phyloP scores from a whole-genome alignment of 2,113 vertebrate genomes.

The Pelodiscus sinensis region DNA sequence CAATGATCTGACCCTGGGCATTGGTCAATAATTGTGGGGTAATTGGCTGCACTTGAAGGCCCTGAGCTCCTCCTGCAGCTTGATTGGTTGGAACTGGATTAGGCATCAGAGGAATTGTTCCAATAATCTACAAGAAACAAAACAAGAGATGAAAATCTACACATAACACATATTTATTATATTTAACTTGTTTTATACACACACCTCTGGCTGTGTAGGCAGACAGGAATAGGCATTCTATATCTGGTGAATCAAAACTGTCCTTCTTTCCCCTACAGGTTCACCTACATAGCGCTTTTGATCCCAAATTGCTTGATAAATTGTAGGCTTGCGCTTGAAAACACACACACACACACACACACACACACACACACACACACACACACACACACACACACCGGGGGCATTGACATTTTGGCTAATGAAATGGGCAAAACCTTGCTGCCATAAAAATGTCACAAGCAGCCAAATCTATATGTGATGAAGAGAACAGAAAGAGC shows the following conservation, averaged over 20 bases:
- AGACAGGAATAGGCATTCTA: neutral
- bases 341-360: neutral
- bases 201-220: no score
- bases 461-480: neutral
- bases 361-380: neutral
- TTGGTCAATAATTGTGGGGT: slow-evolving; percentile 98
- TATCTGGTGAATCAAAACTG: neutral
- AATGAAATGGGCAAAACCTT: slow-evolving; percentile 56
- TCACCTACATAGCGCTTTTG: neutral
- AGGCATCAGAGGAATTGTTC: slow-evolving; percentile 98
- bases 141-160: slow-evolving; percentile 35
- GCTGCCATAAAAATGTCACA: neutral
- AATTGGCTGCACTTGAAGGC: slow-evolving; percentile 97
- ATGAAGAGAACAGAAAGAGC: neutral
- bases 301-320: neutral
- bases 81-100: slow-evolving; percentile 93
- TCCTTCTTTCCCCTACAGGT: neutral
- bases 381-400: neutral
- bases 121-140: slow-evolving; percentile 92
- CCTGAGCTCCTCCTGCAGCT: slow-evolving; percentile 88
- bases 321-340: neutral
- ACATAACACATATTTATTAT: neutral
- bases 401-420: slow-evolving; percentile 40
- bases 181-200: neutral
- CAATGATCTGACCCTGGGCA: slow-evolving; percentile 99